Conservation (phyloP, 2,888 invertebrate genomes). For the Strigamia crassipes region DNA sequence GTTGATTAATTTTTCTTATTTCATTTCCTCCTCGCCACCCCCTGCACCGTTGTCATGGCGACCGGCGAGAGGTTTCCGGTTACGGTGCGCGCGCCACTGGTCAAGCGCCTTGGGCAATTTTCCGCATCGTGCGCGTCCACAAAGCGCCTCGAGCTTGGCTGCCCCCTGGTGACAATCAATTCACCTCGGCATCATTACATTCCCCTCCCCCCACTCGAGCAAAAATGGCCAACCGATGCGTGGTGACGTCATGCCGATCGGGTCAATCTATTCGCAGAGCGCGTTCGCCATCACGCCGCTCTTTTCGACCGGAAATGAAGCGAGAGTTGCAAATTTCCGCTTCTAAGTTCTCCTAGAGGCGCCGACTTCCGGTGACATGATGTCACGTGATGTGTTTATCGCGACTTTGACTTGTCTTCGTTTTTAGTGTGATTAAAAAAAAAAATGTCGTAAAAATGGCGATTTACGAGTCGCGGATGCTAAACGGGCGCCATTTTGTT, state of each 20-base stretch:
- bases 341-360: neutral
- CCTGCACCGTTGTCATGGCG: neutral
- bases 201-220: neutral
- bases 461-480: too few species aligned
- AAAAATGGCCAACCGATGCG: neutral
- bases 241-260: neutral
- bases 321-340: neutral
- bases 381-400: neutral
- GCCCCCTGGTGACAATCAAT: neutral
- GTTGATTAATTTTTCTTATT: neutral
- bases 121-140: neutral
- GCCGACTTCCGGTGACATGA: neutral
- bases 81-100: constrained; percentile 5
- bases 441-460: too few species aligned
- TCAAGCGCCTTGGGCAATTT: constrained; percentile 3
- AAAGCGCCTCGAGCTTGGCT: neutral
- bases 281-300: too few species aligned
- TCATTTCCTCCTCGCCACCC: neutral
- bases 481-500: too few species aligned
- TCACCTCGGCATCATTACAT: neutral
- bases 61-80: neutral
- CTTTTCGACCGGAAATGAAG: neutral
- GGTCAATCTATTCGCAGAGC: neutral
- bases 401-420: neutral
- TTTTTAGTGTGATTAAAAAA: too few species aligned